These are phyloP conservation scores for Tor tambroides DNA, from an alignment of 2,113 vertebrate genomes.

Conservation along the genomic window DNA sequence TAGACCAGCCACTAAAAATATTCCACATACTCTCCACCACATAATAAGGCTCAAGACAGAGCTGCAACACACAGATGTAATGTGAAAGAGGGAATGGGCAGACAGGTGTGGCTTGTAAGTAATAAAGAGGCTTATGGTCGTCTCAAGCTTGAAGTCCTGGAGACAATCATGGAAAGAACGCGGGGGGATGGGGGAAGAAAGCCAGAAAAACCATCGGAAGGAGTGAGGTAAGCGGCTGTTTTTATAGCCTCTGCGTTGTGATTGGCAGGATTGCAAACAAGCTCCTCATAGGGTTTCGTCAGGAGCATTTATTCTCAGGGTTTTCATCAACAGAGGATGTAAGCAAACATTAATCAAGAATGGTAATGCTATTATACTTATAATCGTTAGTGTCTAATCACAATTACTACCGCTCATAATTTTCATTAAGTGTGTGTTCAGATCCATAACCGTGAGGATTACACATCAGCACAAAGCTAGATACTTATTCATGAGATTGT, in stretches of 20 bases:
- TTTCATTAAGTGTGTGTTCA: not conserved
- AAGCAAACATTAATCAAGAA: conserved; percentile 18
- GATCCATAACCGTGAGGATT: not conserved
- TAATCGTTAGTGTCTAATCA: not conserved
- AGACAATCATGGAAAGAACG: conserved; percentile 23
- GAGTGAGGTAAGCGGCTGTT: conserved; percentile 30
- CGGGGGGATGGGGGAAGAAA: not conserved
- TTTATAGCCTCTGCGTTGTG: not conserved
- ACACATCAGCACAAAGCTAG: not conserved
- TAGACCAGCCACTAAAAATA: conserved; percentile 37
- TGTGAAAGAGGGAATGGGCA: not conserved
- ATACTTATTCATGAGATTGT: not conserved
- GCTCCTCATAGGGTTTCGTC: not conserved
- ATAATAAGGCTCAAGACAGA: not conserved
- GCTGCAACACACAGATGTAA: not conserved
- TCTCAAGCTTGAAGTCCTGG: not conserved
- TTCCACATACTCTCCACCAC: conserved; percentile 28
- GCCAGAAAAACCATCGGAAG: conserved; percentile 23
- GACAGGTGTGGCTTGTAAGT: conserved; percentile 21
- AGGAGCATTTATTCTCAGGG: conserved; percentile 2
- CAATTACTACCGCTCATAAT: not conserved
- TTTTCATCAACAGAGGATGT: not conserved
- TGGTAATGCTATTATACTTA: not conserved
- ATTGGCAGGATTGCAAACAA: conserved; percentile 7
- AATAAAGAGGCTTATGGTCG: not conserved